Base-by-base conservation (phyloP, 2,797 vertebrate species). In the Xenentodon cancila region DNA sequence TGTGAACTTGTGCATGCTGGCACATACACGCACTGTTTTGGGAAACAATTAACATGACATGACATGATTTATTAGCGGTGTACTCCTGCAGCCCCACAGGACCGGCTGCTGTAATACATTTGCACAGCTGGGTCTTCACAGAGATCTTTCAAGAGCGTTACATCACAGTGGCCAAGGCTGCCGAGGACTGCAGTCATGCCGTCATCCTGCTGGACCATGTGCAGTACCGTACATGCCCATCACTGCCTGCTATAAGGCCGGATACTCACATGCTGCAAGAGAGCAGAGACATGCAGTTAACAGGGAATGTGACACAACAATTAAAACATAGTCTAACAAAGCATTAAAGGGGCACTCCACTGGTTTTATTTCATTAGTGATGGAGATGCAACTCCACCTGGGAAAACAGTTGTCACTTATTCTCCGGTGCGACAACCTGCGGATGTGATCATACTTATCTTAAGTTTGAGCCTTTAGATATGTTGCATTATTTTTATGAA, bases 21-120 rank as follows among this genome's bases (percentile, higher is more conserved):
- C 85, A 84, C 85, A 88, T 64, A 84, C 87, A 84, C 73, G 70
- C 91, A 74, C 74, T 91, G 91, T 93, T 93, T 89, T 88, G 88
- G 88, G 89, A 90, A 92, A 91, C 90, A 90, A 91, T 93, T 93
- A 93, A 88, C 84, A 51, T 93, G 91, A 92, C 90, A 88, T 84
- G 79, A 90, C 89, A 78, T 92, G 93, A 93, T 94, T 93, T 93
- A 92, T 94, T 92, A 93, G 89, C 83, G 16, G 42, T 52, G 86
- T 43, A n/a, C 79, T 81, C 55, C 66, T 3, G 51, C 74, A 20
- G 71, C 55, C 52, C 53, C 3, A 48, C 72, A 79, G 64, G 84
- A 77, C 68, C 59, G 73, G 65, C 84, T 78, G 74, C 85, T 71
- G 80, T 76, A 48, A 77, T 77, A 5, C 89, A 88, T 93, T 93